Percentiles rank a stretch among this genome's conserved stretches.
Evolutionary conservation across 2,113 vertebrate genomes (phyloP).

Genomic region (Brachionichthys hirsutus): DNA sequence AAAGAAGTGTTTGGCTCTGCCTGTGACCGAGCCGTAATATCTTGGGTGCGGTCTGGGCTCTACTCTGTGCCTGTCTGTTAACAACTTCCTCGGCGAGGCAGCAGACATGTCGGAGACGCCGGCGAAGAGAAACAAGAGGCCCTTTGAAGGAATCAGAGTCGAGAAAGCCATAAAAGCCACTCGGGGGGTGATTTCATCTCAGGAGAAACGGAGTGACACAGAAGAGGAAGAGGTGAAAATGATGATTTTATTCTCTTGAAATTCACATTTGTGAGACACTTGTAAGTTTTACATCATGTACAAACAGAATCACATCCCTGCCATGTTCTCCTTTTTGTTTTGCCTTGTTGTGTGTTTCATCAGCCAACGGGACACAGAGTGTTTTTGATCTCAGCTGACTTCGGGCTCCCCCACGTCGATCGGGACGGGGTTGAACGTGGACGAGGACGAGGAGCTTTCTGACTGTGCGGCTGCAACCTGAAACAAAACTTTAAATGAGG

Average conservation of each 20-base stretch:
- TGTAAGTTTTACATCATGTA: slow-evolving; percentile 50
- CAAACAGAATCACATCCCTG: slow-evolving; percentile 55
- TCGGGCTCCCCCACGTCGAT: neutral
- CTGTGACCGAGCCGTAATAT: slow-evolving; percentile 38
- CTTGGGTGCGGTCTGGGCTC: slow-evolving; percentile 19
- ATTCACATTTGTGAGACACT: slow-evolving; percentile 28
- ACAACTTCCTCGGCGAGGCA: slow-evolving; percentile 38
- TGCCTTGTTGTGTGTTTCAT: slow-evolving; percentile 26
- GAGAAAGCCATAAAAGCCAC: slow-evolving; percentile 9
- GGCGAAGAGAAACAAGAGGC: slow-evolving; percentile 36
- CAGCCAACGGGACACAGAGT: slow-evolving; percentile 19
- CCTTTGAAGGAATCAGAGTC: slow-evolving; percentile 37
- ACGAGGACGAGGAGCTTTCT: slow-evolving; percentile 11
- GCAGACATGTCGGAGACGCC: slow-evolving; percentile 31
- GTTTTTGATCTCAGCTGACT: slow-evolving; percentile 18
- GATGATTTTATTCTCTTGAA: slow-evolving; percentile 58
- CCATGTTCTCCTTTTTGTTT: slow-evolving; percentile 22
- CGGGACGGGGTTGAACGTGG: too few species aligned
- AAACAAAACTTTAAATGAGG: slow-evolving; percentile 5
- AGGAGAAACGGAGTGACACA: slow-evolving; percentile 18
- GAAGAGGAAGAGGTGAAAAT: slow-evolving; percentile 18
- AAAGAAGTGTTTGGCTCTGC: slow-evolving; percentile 46
- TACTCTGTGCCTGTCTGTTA: slow-evolving; percentile 30
- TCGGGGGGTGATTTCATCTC: slow-evolving; percentile 5
- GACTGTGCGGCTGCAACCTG: slow-evolving; percentile 44